Evolutionary conservation across 1,140 invertebrate species (phyloP).

Genomic region (Lucilia sericata): DNA sequence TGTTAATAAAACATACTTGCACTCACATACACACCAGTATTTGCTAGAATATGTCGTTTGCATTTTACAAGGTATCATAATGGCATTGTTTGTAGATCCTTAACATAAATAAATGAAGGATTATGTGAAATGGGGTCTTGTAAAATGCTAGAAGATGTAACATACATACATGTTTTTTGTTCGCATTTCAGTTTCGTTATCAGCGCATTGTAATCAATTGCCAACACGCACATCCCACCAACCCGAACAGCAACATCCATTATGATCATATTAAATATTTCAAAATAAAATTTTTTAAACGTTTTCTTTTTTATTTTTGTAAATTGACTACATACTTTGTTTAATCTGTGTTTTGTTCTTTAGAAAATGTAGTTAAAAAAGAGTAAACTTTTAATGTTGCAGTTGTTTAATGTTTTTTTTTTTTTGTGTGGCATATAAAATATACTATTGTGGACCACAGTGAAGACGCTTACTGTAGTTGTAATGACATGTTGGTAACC

Average conservation of each 20-base stretch:
- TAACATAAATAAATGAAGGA: constrained; percentile 40
- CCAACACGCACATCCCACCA: constrained; percentile 17
- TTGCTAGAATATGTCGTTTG: neutral
- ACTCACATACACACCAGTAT: neutral
- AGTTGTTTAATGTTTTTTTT: neutral
- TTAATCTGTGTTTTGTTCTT: neutral
- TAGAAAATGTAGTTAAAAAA: neutral
- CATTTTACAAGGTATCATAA: constrained; percentile 31
- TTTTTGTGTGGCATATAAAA: neutral
- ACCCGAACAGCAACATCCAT: neutral
- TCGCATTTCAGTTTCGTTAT: neutral
- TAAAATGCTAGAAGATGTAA: constrained; percentile 18
- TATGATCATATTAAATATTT: constrained; percentile 37
- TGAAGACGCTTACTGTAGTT: neutral
- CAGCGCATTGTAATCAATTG: constrained; percentile 36
- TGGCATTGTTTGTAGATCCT: constrained; percentile 41
- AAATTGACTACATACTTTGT: no score
- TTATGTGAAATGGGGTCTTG: constrained; percentile 35
- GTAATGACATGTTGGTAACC: neutral
- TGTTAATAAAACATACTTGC: neutral
- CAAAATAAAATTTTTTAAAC: neutral
- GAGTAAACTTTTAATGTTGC: neutral
- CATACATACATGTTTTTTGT: neutral
- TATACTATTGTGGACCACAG: neutral
- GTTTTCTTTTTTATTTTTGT: neutral